Evolutionary conservation across 1,140 invertebrate genomes (phyloP), one percentile per base, ranked within the genome.

Genomic region (Radopholus similis): DNA sequence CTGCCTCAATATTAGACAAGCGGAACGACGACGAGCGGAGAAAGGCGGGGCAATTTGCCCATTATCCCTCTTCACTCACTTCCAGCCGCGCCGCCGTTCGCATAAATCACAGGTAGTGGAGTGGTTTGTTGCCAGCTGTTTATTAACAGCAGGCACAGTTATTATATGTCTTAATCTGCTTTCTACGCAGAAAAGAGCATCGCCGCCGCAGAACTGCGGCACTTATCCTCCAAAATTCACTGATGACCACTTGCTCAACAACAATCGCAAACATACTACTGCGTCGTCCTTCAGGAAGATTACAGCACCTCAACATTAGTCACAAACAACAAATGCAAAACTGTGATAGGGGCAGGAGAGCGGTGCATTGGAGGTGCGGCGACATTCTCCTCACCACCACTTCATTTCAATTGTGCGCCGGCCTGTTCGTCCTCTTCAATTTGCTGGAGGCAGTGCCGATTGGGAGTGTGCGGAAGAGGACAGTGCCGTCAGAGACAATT

Each of bases 381-480:
- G 8, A 51, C 2, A 28, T 13, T 2, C 37, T 23, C 15, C 9
- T 30, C 26, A 47, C 28, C 8, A 8, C 28, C 42, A 26, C 1
- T 34, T 62, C n/a, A 60, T 26, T 62, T 49, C 21, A 18, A 49
- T 47, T 34, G 21, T 28, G 38, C 4, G 0, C 30, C 5, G 8
- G 23, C n/a, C 23, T 51, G 23, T 51, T 51, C 18, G 47, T 51
- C 15, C 21, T 15, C 21, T 18, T 9, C n/a, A n/a, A n/a, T 51
- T 2, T 51, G 18, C 47, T 28, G 21, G n/a, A 13, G 9, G 8
- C 34, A 62, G 32, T 62, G 13, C 44, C 21, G 8, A 62, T 42
- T 62, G 42, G 37, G 44, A 62, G 35, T 62, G 15, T 62, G 40
- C 34, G 37, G n/a, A 47, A 62, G 44, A 26, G 30, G 28, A 42